Evolutionary conservation across 2,113 vertebrate species (phyloP).

Genomic region (Brachyistius frenatus): DNA sequence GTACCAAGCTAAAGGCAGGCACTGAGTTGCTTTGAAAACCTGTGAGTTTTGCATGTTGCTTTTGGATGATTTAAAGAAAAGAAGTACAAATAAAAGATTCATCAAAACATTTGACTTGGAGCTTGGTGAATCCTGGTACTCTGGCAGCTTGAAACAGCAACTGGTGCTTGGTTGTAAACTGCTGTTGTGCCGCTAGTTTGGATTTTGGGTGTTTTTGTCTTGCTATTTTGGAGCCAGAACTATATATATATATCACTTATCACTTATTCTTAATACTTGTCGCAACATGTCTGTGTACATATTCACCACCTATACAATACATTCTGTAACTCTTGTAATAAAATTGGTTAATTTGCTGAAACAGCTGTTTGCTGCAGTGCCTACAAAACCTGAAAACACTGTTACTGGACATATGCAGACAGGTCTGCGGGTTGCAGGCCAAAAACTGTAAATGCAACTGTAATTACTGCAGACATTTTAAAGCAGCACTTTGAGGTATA

Average conservation of each 20-base stretch:
- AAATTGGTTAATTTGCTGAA: conserved; percentile 34
- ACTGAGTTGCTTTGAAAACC: neutral
- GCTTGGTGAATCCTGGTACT: no score
- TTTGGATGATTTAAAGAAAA: no score
- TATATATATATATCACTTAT: no score
- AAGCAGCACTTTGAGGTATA: conserved; percentile 70
- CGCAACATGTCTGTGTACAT: neutral
- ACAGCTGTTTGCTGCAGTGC: conserved; percentile 29
- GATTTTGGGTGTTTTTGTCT: no score
- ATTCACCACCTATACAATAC: conserved; percentile 14
- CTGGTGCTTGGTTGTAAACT: no score
- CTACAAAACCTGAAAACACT: conserved; percentile 53
- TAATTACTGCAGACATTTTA: conserved; percentile 72
- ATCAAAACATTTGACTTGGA: no score
- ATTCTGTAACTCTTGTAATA: conserved; percentile 4
- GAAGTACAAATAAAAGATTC: no score
- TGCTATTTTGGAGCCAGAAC: no score
- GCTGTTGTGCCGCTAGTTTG: no score
- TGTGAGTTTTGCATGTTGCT: neutral
- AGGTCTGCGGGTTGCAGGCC: conserved; percentile 36
- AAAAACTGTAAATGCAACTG: conserved; percentile 42
- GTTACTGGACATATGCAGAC: conserved; percentile 45
- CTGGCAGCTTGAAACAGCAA: no score
- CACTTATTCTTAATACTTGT: neutral
- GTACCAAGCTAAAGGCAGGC: neutral